A percentile compares a stretch with the other conserved stretches of the same genome.
Conservation (phyloP, 2,113 vertebrate species). For the Girardinichthys multiradiatus region DNA sequence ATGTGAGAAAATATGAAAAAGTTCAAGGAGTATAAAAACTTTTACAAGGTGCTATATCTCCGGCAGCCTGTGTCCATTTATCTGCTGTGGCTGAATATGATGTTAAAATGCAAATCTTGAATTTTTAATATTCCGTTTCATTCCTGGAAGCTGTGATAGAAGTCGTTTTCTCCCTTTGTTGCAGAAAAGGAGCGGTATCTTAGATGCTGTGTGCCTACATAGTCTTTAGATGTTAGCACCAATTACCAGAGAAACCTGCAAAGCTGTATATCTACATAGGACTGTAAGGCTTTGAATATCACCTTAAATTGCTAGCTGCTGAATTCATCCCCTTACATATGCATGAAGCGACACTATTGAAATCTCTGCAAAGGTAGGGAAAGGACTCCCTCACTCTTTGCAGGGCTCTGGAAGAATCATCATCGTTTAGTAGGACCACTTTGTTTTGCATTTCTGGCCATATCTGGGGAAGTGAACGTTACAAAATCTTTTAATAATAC, state of each 20-base stretch:
- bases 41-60: slow-evolving; percentile 28
- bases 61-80: slow-evolving; percentile 49
- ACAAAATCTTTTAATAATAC: slow-evolving; percentile 60
- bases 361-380: slow-evolving; percentile 17
- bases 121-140: slow-evolving; percentile 44
- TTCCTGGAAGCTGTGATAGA: slow-evolving; percentile 33
- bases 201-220: slow-evolving; percentile 25
- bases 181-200: slow-evolving; percentile 20
- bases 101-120: slow-evolving; percentile 61
- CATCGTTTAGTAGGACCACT: slow-evolving; percentile 29
- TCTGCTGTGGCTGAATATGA: slow-evolving; percentile 15
- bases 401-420: slow-evolving; percentile 34
- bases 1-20: background rate
- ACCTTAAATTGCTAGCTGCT: slow-evolving; percentile 46
- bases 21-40: background rate
- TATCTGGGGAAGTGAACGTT: slow-evolving; percentile 38
- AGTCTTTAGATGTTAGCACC: slow-evolving; percentile 62
- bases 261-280: slow-evolving; percentile 37
- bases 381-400: slow-evolving; percentile 44
- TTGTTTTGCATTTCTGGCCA: slow-evolving; percentile 32
- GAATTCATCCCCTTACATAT: slow-evolving; percentile 44
- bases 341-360: slow-evolving; percentile 47
- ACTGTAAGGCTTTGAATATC: slow-evolving; percentile 44
- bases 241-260: slow-evolving; percentile 63
- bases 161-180: slow-evolving; percentile 29